A percentile compares a stretch with the other conserved stretches of the same genome.
Conservation (phyloP, 2,113 vertebrate species). For the Pangasianodon gigas region DNA sequence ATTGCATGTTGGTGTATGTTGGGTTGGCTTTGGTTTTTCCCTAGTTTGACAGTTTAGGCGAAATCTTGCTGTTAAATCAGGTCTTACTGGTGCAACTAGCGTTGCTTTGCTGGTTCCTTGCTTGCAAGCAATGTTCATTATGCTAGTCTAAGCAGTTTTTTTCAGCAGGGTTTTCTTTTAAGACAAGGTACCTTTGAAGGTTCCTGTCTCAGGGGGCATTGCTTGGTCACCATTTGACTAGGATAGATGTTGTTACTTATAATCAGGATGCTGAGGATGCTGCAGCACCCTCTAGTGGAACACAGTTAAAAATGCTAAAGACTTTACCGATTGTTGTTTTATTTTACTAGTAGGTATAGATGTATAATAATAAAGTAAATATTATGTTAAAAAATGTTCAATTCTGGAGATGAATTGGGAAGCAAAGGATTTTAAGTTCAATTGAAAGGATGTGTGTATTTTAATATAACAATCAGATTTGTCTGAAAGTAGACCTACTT, state of each 20-base stretch:
- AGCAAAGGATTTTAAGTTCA: not conserved
- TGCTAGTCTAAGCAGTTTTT: not conserved
- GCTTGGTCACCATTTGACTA: not conserved
- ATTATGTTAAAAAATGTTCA: not conserved
- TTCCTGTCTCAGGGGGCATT: not conserved
- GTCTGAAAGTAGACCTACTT: not conserved
- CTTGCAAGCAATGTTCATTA: not conserved
- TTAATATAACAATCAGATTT: not conserved
- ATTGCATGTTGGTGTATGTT: not conserved
- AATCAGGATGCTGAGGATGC: not conserved
- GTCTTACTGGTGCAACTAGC: not conserved
- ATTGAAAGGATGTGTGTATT: not conserved
- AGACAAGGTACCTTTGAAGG: not conserved
- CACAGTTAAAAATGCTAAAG: not conserved
- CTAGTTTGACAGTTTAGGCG: not conserved
- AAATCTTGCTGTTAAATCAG: not conserved
- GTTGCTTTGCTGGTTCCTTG: not conserved
- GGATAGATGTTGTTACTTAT: not conserved
- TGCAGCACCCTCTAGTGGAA: not conserved
- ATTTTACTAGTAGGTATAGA: not conserved
- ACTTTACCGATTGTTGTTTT: not conserved
- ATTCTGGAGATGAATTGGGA: not conserved
- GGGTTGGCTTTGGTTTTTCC: not conserved
- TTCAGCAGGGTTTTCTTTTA: not conserved
- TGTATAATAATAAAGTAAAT: not conserved